Base-by-base conservation (phyloP, 1,140 invertebrate species). In the Thereuonema tuberculata region DNA sequence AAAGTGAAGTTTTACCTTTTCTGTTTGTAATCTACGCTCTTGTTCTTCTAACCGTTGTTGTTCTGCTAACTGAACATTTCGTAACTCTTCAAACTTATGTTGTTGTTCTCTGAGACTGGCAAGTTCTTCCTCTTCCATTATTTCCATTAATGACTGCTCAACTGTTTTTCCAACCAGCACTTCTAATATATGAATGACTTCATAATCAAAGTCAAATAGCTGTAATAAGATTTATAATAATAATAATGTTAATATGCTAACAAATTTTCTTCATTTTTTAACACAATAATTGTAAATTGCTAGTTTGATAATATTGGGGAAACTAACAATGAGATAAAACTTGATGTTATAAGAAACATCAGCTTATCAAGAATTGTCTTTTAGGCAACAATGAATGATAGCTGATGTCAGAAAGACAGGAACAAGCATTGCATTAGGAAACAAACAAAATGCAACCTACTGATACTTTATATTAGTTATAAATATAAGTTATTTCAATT, bases 121-220 rank as follows among this genome's bases (percentile, higher is more conserved):
- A 5, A 77, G 59, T 64, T 78, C 76, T 62, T 78, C 77, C 64
- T 78, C 77, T 64, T 78, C 75, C 69, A 76, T 72, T 1, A 78
- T 74, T 71, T 95, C 91, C 2, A 87, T 79, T 63, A 94, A 75
- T 14, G 88, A 82, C 74, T 92, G 87, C 68, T 93, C 86, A 43
- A 92, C 78, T 28, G 87, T 90, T 70, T 89, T 89, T 24, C 88
- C 88, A 21, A 93, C 85, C 27, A 95, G 74, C 17, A 87, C 82
- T 72, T 93, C 89, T 55, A 93, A 76, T 46, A 93, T 84, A 5
- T 90, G 88, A 67, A 84, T 83, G 9, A 92, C 88, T 72, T 93
- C 90, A 65, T 81, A 73, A 72, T 94, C 89, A 74, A 90, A 95
- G 74, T 93, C 84, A 65, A 77, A 77, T 17, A 78, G 64, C 74